Evolutionary conservation across 2,888 invertebrate genomes (phyloP).

Genomic region (Parnassius mnemosyne): DNA sequence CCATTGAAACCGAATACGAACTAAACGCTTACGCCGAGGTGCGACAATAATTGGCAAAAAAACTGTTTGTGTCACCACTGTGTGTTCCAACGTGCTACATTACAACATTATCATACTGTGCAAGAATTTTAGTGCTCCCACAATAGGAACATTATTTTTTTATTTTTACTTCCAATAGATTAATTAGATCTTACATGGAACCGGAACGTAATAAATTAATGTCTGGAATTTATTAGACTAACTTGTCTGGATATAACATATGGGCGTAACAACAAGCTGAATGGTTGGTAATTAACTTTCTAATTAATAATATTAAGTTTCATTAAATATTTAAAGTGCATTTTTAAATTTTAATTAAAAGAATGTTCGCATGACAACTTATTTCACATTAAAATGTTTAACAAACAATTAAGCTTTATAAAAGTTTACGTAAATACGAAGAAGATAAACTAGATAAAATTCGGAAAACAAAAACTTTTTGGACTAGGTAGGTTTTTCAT

Average conservation of each 20-base stretch:
- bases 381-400: too few relatives aligned
- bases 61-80: conserved; percentile 42
- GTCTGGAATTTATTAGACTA: conserved; percentile 61
- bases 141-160: conserved; percentile 69
- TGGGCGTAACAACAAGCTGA: conserved; percentile 59
- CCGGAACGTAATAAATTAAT: conserved; percentile 67
- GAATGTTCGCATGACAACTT: neutral
- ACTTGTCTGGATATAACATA: conserved; percentile 55
- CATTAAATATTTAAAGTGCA: conserved; percentile 3
- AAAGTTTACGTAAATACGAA: too few relatives aligned
- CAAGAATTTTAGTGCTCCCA: conserved; percentile 58
- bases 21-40: conserved; percentile 46
- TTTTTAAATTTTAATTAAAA: conserved; percentile 2
- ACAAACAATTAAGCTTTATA: too few relatives aligned
- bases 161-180: conserved; percentile 68
- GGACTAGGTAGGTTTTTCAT: too few relatives aligned
- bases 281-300: conserved; percentile 59
- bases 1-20: conserved; percentile 41
- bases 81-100: conserved; percentile 44
- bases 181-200: conserved; percentile 71
- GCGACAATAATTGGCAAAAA: conserved; percentile 43
- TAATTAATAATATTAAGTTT: conserved; percentile 21
- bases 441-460: too few relatives aligned
- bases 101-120: conserved; percentile 45
- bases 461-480: too few relatives aligned